Conservation (phyloP, 2,888 invertebrate genomes). For the Hydraecia micacea region DNA sequence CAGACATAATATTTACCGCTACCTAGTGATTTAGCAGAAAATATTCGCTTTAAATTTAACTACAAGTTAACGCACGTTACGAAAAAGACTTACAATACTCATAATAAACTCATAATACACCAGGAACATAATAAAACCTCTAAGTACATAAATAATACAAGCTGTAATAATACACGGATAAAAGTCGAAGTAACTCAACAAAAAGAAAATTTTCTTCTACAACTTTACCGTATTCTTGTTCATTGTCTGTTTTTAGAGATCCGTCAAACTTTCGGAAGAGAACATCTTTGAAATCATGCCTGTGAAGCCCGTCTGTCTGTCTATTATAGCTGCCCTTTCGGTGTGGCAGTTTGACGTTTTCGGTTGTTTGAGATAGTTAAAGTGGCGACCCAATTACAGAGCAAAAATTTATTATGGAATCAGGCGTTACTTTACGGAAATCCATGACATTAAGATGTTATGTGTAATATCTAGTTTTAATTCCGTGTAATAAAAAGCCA, state of each 20-base stretch:
- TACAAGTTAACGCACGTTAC: background rate
- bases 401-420: too few relatives aligned
- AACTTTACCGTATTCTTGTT: conserved; percentile 55
- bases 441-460: too few relatives aligned
- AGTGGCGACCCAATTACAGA: conserved; percentile 25
- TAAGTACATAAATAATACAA: conserved; percentile 43
- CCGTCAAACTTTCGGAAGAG: conserved; percentile 15
- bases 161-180: conserved; percentile 30
- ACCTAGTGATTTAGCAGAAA: background rate
- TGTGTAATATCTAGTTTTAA: too few relatives aligned
- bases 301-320: background rate
- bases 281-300: conserved; percentile 10
- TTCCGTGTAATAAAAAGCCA: too few relatives aligned
- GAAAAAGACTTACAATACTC: background rate
- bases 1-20: too few relatives aligned
- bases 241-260: conserved; percentile 56
- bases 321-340: conserved; percentile 15
- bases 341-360: conserved; percentile 29
- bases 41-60: background rate
- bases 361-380: conserved; percentile 12
- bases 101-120: background rate
- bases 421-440: too few relatives aligned
- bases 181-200: conserved; percentile 43
- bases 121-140: background rate
- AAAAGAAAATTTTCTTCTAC: conserved; percentile 46